These are phyloP conservation scores for Tridacna crocea DNA, from an alignment of 2,888 invertebrate species.

Conservation along the genomic window DNA sequence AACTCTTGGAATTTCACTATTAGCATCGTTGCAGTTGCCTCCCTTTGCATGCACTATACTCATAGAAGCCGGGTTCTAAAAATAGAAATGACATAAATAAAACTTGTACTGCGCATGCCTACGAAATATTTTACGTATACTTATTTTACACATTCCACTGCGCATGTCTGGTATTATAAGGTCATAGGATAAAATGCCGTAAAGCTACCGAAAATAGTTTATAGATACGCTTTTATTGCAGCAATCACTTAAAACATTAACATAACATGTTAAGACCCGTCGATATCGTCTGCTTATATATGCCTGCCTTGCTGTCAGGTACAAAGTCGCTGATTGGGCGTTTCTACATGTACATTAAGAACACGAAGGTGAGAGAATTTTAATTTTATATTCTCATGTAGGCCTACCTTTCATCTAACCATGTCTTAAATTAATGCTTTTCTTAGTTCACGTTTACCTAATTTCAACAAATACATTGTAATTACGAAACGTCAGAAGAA, in stretches of 20 bases:
- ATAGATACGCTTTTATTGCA: no score
- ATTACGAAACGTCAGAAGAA: no score
- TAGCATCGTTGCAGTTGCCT: background rate
- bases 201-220: no score
- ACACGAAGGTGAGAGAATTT: conserved; percentile 7
- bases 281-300: conserved; percentile 1
- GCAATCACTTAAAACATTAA: no score
- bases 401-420: no score
- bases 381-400: background rate
- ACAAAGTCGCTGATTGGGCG: conserved; percentile 10
- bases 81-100: background rate
- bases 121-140: background rate
- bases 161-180: background rate
- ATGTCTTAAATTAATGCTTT: no score
- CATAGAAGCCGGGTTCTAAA: background rate
- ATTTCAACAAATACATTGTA: no score
- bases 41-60: background rate
- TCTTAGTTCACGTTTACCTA: no score
- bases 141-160: background rate
- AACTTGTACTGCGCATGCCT: background rate
- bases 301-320: background rate
- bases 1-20: no score
- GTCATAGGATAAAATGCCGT: no score
- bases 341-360: background rate
- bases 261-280: background rate